Base-by-base conservation (phyloP, 2,113 vertebrate genomes). In the Notiomystis cincta region DNA sequence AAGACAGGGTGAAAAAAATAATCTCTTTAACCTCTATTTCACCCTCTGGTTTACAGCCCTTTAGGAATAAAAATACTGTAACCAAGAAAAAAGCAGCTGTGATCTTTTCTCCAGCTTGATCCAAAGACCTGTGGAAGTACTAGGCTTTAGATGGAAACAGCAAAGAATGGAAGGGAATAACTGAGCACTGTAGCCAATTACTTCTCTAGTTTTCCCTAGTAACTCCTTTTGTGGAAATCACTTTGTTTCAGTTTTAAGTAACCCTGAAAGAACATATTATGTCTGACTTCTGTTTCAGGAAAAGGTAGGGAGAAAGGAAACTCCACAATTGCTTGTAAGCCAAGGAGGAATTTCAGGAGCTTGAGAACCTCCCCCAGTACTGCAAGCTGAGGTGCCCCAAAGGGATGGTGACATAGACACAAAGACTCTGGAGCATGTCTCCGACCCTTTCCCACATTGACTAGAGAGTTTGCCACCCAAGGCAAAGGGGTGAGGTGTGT, bases 391-490 rank as follows among this genome's bases (percentile, higher is more conserved):
- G 48, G 20, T 35, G 15, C 9, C 33, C 24, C 61, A 35, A 65
- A 65, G 25, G 20, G 27, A 7, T 25, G 16, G 50, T 45, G 77
- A 45, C 21, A 35, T 2, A 20, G 25, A 37, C 12, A 54, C 33
- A 20, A 24, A 31, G 50, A 12, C 38, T 7, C 15, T 15, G 11
- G 24, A 25, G 38, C 0, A 0, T 53, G 38, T 21, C 87, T 67
- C n/a, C 37, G 42, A 69, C 6, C 25, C 13, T 77, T 17, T 80
- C 20, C 35, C 30, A 7, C 5, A 4, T 1, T 5, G 40, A 51
- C 13, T 17, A 42, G 31, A n/a, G 10, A 40, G 20, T 6, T 54
- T 4, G 6, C 37, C 15, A 30, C 13, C 33, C 31, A 30, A 35
- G 22, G 18, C 37, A 27, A 53, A 54, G 18, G 27, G 60, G 19